Base-by-base conservation (phyloP, 2,113 vertebrate species). In the Xyrauchen texanus region DNA sequence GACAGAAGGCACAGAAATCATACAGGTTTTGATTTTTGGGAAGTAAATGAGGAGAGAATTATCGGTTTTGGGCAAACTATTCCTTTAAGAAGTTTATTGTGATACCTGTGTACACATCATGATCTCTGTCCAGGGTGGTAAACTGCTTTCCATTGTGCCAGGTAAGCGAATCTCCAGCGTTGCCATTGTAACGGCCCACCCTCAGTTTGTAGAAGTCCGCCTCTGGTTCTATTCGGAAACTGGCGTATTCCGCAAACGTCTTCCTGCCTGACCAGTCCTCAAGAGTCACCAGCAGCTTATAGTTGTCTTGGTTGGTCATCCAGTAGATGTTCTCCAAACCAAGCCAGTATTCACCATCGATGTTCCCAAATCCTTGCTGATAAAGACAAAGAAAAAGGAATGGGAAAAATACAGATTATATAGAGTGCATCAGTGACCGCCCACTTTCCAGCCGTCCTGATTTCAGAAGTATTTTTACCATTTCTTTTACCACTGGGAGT, bases 141-240 rank as follows among this genome's bases (percentile, higher is more conserved):
- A 96, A 96, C 88, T 95, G 95, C 80, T 96, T 95, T 47, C 95
- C 95, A 0, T 96, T 95, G 89, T 96, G 95, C 95, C 95, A 95
- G 0, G 95, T 95, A 82, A 96, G 94, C 0, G 95, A 95, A 78
- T 96, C 95, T 0, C 95, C 95, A 0, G 95, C 94, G 0, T 95
- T 96, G 70, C 95, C 95, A 0, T 95, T 90, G 86, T 95, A 96
- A 64, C 94, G 95, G 3, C 95, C 95, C 87, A 96, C n/a, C 71
- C 93, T 85, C 68, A 96, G 80, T 83, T 91, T 94, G 81, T 95
- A 95, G 57, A 94, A 94, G n/a, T 96, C 95, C 0, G 90, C 91
- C 82, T 96, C 95, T 0, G 94, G 86, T 85, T 96, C 95, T 82
- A 96, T 66, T 10, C 95, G 90, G 90, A 96, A 96, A 84, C 95